A percentile compares a stretch with the other conserved stretches of the same genome.
These are phyloP conservation scores for Lanistes nyassanus DNA, from an alignment of 1,140 invertebrate genomes.

Conservation along the genomic window DNA sequence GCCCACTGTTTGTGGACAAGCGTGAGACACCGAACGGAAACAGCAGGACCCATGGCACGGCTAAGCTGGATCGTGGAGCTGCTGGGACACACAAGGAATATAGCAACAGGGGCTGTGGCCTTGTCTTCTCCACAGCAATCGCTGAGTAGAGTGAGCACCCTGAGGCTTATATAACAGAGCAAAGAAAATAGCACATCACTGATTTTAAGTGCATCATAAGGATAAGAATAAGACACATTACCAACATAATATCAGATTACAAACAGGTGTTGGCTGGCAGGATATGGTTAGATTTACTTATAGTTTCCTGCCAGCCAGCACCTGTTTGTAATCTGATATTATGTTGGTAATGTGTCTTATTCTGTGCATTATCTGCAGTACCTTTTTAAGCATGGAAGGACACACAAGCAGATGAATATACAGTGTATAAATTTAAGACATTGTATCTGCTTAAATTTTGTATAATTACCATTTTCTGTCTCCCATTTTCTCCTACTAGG, in stretches of 20 bases:
- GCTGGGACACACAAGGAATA: conserved; percentile 53
- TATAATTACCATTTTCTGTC: not conserved
- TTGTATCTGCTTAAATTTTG: no score
- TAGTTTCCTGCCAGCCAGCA: no score
- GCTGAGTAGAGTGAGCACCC: conserved; percentile 24
- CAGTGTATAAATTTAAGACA: no score
- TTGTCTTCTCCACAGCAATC: conserved; percentile 34
- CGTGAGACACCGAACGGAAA: conserved; percentile 28
- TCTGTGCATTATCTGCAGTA: not conserved
- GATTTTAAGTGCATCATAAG: no score
- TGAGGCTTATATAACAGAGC: not conserved
- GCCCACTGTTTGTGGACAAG: conserved; percentile 43
- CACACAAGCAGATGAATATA: no score
- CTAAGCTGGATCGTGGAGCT: conserved; percentile 57
- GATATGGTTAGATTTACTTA: no score
- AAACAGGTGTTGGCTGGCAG: no score
- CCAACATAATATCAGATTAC: no score
- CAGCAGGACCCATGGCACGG: conserved; percentile 32
- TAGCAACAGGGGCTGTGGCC: conserved; percentile 44
- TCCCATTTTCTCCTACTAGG: conserved; percentile 23
- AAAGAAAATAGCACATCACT: not conserved
- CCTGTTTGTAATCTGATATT: no score
- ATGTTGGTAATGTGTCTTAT: not conserved
- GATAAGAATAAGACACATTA: not conserved
- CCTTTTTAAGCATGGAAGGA: not conserved